These are phyloP conservation scores for Eulemur rufifrons DNA, from an alignment of 2,113 vertebrate genomes.

Conservation along the genomic window DNA sequence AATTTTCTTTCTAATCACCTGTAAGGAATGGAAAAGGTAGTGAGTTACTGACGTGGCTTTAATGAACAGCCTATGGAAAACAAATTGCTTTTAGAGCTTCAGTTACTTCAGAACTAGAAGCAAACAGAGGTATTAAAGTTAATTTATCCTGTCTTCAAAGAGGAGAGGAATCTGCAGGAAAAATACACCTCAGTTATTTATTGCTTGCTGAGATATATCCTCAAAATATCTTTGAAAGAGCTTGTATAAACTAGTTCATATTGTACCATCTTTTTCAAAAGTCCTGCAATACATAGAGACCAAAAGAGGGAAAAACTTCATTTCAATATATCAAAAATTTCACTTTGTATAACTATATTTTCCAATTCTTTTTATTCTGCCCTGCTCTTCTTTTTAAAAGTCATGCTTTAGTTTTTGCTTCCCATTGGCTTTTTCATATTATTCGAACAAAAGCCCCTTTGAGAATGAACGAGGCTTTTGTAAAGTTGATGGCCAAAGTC, in stretches of 20 bases:
- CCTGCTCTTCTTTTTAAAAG: neutral
- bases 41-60: neutral
- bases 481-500: neutral
- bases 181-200: slow-evolving; percentile 40
- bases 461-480: neutral
- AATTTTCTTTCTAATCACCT: neutral
- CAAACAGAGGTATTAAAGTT: slow-evolving; percentile 14
- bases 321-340: neutral
- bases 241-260: slow-evolving; percentile 10
- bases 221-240: slow-evolving; percentile 27
- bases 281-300: neutral
- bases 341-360: neutral
- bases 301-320: neutral
- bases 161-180: neutral
- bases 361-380: neutral
- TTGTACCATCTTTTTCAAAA: neutral
- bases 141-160: slow-evolving; percentile 35
- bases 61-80: neutral
- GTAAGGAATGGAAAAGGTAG: neutral
- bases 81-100: neutral
- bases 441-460: neutral
- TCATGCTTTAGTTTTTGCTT: neutral
- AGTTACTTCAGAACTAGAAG: neutral
- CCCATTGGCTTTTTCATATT: neutral
- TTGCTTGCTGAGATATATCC: neutral